A percentile compares a stretch with the other conserved stretches of the same genome.
Evolutionary conservation across 1,140 invertebrate genomes (phyloP).

Genomic region (Carcinoscorpius rotundicauda): DNA sequence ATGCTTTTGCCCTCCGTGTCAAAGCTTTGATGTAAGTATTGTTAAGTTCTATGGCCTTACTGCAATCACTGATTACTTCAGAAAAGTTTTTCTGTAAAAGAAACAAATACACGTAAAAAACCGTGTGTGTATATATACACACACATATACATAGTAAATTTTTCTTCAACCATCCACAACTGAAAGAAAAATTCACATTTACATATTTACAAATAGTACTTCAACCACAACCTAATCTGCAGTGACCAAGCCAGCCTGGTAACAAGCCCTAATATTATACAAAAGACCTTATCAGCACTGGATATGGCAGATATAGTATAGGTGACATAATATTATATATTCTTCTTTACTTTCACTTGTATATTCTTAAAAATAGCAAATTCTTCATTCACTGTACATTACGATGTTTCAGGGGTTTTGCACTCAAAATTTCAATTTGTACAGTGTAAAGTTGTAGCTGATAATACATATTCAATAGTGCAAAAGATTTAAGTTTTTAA

Average conservation of each 20-base stretch:
- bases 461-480: too few relatives aligned
- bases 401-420: too few relatives aligned
- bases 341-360: too few relatives aligned
- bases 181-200: neutral
- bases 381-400: too few relatives aligned
- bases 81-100: slow-evolving; percentile 57
- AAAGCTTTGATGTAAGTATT: slow-evolving; percentile 82
- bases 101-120: slow-evolving; percentile 6
- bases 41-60: slow-evolving; percentile 69
- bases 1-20: slow-evolving; percentile 63
- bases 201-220: neutral
- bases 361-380: too few relatives aligned
- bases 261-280: neutral
- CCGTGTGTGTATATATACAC: neutral
- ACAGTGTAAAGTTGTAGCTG: too few relatives aligned
- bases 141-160: neutral
- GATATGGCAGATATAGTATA: too few relatives aligned
- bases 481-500: too few relatives aligned
- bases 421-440: too few relatives aligned
- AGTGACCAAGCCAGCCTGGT: too few relatives aligned
- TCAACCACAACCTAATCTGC: too few relatives aligned
- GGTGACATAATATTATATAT: too few relatives aligned
- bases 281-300: neutral
- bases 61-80: slow-evolving; percentile 73
- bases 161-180: neutral